Base-by-base conservation (phyloP, 2,888 invertebrate species). In the Chirona hameri region DNA sequence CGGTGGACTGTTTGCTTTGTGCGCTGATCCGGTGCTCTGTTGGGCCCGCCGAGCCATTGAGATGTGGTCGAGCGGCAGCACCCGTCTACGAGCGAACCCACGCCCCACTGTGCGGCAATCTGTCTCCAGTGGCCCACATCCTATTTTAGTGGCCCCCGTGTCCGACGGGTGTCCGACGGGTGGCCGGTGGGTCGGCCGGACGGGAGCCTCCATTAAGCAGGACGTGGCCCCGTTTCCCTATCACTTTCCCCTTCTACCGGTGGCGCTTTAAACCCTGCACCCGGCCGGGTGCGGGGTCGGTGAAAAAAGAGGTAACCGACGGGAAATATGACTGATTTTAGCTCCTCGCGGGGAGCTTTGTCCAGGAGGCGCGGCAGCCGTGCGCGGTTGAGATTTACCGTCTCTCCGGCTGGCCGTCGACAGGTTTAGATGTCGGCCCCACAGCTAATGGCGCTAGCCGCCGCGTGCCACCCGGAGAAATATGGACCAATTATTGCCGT, bases 401-500 rank as follows among this genome's bases (percentile, higher is more conserved):
- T 24, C 39, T 21, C 7, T 21, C 15, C 24, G 24, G 9, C 76
- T 10, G 15, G 46, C 24, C 39, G 46, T 24, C 39, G 46, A 46
- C 76, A 24, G 76, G 46, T 24, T 24, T 21, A 24, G 46, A 21
- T 2, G 39, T 39, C 76, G 14, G 46, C 24, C 76, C 21, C 10
- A 4, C 18, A 27, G 24, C 76, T 76, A 76, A 76, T 39, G 76
- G 76, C 76, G 14, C 29, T 10, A 31, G 15, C 72, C 72, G 14
- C 72, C 72, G 31, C 29, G 31, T 31, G 76, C 76, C 24, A 24
- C 9, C 76, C 15, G 39, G 3, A 76, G 76, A 76, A 76, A 76
- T 46, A 76, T 76, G 27, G 31, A 15, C 76, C 76, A 76, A 76
- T 76, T 76, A 76, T 76, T 39, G 27, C 46, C 24, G 76, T 46